Conservation (phyloP, 1,140 invertebrate genomes). For the Bombus confusus region DNA sequence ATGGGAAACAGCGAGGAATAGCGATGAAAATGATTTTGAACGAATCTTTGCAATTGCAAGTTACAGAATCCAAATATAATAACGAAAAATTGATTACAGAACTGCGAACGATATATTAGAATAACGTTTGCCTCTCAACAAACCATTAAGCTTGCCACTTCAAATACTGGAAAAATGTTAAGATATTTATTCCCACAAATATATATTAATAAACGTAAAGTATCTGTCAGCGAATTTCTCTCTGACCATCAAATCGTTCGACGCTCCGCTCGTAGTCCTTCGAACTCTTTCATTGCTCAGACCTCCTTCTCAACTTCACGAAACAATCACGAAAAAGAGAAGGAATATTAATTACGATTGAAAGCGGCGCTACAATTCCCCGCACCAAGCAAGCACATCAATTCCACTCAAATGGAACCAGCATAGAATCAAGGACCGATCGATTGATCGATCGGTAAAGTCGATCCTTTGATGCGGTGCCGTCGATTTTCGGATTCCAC, state of each 20-base stretch:
- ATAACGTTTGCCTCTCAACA: too few relatives aligned
- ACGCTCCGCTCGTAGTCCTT: not conserved
- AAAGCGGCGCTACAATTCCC: not conserved
- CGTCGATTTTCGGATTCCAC: constrained; percentile 59
- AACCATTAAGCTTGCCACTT: too few relatives aligned
- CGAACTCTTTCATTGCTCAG: not conserved
- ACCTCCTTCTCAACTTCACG: not conserved
- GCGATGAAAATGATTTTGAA: too few relatives aligned
- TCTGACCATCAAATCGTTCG: not conserved
- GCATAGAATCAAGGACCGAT: constrained; percentile 28
- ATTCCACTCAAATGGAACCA: constrained; percentile 41
- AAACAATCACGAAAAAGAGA: not conserved
- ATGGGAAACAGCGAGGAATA: too few relatives aligned
- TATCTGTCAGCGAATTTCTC: not conserved
- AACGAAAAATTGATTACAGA: too few relatives aligned
- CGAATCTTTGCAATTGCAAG: too few relatives aligned
- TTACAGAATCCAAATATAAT: too few relatives aligned
- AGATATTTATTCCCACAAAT: too few relatives aligned
- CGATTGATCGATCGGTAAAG: constrained; percentile 32
- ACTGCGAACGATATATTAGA: too few relatives aligned
- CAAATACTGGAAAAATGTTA: too few relatives aligned
- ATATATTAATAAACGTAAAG: too few relatives aligned
- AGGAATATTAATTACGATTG: constrained; percentile 27
- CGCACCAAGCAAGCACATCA: not conserved
- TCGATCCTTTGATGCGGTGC: constrained; percentile 47